phyloP scores from a whole-genome alignment of 2,888 invertebrate genomes.

The Sarcophaga carnaria region DNA sequence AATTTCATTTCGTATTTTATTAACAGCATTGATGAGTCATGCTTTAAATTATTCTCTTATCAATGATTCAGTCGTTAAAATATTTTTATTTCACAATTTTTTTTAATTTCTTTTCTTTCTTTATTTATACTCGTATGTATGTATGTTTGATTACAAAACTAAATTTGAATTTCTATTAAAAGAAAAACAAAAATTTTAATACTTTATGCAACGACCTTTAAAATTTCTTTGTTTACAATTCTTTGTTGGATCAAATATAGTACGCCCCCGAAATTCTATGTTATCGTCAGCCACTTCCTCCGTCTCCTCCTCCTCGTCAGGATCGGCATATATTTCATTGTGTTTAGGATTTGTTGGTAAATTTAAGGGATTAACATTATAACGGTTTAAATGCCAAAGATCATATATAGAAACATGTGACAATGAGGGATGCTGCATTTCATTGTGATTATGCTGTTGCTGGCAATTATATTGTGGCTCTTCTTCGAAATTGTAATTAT shows the following conservation, averaged over 20 bases:
- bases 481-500: constrained; percentile 54
- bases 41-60: too few relatives aligned
- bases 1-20: too few relatives aligned
- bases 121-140: not conserved
- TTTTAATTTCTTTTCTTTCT: not conserved
- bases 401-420: not conserved
- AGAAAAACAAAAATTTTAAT: not conserved
- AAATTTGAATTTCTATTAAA: not conserved
- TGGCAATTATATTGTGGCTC: constrained; percentile 12
- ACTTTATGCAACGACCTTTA: constrained; percentile 49
- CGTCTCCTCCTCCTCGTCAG: not conserved
- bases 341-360: too few relatives aligned
- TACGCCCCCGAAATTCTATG: not conserved
- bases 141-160: not conserved
- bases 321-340: constrained; percentile 20
- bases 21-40: too few relatives aligned
- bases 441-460: not conserved
- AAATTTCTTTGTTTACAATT: constrained; percentile 56
- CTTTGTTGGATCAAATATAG: constrained; percentile 29
- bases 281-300: not conserved
- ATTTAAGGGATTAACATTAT: not conserved
- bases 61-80: too few relatives aligned
- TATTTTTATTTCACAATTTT: too few relatives aligned
- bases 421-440: not conserved
- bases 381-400: constrained; percentile 12